Evolutionary conservation across 2,113 vertebrate genomes (phyloP).

Genomic region (Cnemophilus loriae): DNA sequence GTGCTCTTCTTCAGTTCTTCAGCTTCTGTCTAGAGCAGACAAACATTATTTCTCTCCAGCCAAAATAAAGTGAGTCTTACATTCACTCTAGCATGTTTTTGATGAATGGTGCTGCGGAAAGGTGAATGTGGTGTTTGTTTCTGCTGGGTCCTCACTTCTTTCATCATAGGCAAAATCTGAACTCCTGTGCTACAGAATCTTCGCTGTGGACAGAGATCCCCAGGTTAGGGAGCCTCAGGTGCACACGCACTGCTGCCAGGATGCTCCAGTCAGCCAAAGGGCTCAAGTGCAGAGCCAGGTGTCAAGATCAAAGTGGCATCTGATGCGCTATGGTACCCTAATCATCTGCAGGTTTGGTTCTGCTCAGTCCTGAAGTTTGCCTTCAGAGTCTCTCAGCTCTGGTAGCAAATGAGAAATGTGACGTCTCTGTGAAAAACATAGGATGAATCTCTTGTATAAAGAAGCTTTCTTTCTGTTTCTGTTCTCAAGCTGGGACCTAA

Average conservation of each 20-base stretch:
- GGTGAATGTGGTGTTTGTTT: not conserved
- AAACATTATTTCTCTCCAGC: not conserved
- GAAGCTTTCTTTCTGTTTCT: not conserved
- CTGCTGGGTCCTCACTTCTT: not conserved
- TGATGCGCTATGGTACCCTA: fast-evolving
- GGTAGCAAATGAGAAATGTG: not conserved
- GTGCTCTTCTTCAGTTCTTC: not conserved
- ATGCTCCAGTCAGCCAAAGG: not conserved
- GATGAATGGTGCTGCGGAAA: not conserved
- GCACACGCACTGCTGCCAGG: not conserved
- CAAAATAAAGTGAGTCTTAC: not conserved
- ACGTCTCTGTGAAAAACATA: not conserved
- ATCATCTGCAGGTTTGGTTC: not conserved
- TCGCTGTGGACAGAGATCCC: not conserved
- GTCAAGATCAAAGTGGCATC: not conserved
- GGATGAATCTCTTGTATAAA: not conserved
- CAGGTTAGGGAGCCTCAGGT: not conserved
- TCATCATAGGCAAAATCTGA: not conserved
- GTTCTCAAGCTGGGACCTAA: not conserved
- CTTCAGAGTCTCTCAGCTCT: not conserved
- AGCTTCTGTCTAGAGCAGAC: not conserved
- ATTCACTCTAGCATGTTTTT: not conserved
- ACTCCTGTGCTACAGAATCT: not conserved
- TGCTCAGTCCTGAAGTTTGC: not conserved
- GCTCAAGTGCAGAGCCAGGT: not conserved